Evolutionary conservation across 2,113 vertebrate genomes (phyloP), one percentile per base, ranked within the genome.

Genomic region (Prietella phreatophila): DNA sequence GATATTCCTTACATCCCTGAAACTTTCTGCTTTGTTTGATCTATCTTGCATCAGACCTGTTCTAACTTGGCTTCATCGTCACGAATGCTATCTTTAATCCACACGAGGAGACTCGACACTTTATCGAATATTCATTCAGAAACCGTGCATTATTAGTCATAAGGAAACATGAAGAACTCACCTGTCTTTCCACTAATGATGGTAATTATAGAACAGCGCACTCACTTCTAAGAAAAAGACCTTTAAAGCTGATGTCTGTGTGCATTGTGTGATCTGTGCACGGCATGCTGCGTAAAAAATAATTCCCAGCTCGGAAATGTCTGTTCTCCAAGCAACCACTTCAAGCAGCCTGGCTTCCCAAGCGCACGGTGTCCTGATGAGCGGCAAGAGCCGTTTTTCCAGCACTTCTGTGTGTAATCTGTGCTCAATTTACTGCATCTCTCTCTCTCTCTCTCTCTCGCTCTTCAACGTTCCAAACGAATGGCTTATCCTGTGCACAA

Each of bases 181-280:
- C 80, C 80, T 60, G 55, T 60, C 33, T 60, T n/a, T 58, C 53
- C 83, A 42, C 63, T 13, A 39, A 76, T 53, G 25, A 61, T 27
- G 58, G 0, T 78, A 85, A 89, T 61, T 87, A 90, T 86, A 89
- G 91, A 92, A 90, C 91, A 27, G 91, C 89, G 82, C 88, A 90
- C 89, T 92, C 89, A 88, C 78, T 78, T 87, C 79, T 90, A 87
- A 76, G 90, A 91, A 83, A 87, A 83, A 67, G 33, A 30, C 50
- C 39, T 20, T 80, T 4, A 86, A 65, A 81, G 25, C 25, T 87
- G 76, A 56, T 25, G 33, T 30, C 42, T 15, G 9, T 42, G 60
- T 33, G 76, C 47, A 55, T 56, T 65, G 5, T 67, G n/a, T n/a
- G 50, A 56, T 15, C 33, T 42, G 39, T 25, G 27, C 85, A 82